Percentiles rank a stretch among this genome's conserved stretches.
Evolutionary conservation across 2,113 vertebrate genomes (phyloP).

Genomic region (Heterotis niloticus): DNA sequence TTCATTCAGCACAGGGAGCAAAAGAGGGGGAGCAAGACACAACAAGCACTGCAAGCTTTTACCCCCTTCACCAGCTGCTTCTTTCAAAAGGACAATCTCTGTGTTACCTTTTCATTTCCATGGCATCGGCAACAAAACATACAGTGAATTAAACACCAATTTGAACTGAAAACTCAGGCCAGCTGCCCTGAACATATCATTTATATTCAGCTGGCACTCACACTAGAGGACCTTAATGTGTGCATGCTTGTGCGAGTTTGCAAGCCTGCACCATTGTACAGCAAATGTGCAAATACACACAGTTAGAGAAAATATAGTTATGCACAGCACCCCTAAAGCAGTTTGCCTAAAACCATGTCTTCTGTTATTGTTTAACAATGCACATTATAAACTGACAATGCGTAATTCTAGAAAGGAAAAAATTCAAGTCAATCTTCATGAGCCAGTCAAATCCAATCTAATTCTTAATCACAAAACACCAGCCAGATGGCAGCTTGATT

Average conservation of each 20-base stretch:
- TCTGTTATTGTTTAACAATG: too few species aligned
- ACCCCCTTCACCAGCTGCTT: constrained; percentile 28
- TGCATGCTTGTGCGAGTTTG: constrained; percentile 56
- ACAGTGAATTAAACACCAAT: constrained; percentile 56
- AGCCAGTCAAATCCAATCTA: not conserved
- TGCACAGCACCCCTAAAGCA: not conserved
- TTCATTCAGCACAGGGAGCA: constrained; percentile 29
- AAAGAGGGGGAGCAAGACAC: not conserved
- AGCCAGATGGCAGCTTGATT: not conserved
- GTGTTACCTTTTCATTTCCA: constrained; percentile 43
- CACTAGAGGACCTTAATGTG: constrained; percentile 37
- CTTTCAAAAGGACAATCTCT: constrained; percentile 38
- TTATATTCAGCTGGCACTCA: constrained; percentile 51
- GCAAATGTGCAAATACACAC: too few species aligned
- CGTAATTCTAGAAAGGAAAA: constrained; percentile 31
- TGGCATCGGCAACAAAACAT: constrained; percentile 47
- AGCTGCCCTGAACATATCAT: constrained; percentile 54
- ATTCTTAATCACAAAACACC: not conserved
- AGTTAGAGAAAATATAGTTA: too few species aligned
- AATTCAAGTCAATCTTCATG: constrained; percentile 22
- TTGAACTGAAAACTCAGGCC: constrained; percentile 50
- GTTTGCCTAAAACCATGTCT: not conserved
- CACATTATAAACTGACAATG: constrained; percentile 30
- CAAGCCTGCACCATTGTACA: constrained; percentile 56
- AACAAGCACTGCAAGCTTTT: constrained; percentile 26